Conservation (phyloP, 2,888 invertebrate genomes). For the Torymus tubicola region DNA sequence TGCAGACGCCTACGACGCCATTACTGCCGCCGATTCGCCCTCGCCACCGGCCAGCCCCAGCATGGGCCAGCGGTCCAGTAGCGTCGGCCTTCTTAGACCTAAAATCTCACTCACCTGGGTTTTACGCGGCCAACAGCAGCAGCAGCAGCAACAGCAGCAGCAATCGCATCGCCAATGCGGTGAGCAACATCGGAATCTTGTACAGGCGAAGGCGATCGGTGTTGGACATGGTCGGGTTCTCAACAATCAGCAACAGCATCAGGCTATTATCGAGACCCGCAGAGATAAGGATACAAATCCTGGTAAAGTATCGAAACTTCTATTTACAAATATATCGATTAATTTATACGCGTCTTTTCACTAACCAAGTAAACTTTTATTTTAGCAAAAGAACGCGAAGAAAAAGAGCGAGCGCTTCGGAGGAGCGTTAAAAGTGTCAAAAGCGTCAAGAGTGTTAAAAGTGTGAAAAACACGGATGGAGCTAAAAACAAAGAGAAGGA, state of each 20-base stretch:
- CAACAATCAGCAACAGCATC: constrained; percentile 41
- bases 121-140: constrained; percentile 75
- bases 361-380: background rate
- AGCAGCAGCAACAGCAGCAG: constrained; percentile 44
- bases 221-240: background rate
- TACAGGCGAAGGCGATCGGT: background rate
- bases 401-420: constrained; percentile 65
- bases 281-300: constrained; percentile 50
- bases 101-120: constrained; percentile 88
- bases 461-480: constrained; percentile 41
- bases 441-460: constrained; percentile 54
- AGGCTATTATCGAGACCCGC: constrained; percentile 37
- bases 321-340: background rate
- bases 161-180: background rate
- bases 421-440: constrained; percentile 65
- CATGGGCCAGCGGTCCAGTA: constrained; percentile 73
- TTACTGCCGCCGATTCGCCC: constrained; percentile 25
- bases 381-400: constrained; percentile 44
- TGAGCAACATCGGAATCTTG: background rate
- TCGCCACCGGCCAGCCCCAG: constrained; percentile 59
- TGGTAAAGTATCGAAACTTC: background rate
- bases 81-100: constrained; percentile 73
- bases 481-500: constrained; percentile 62
- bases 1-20: constrained; percentile 49
- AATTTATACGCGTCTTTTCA: background rate